Evolutionary conservation across 2,888 invertebrate genomes (phyloP).

Genomic region (Caenorhabditis imperialis): DNA sequence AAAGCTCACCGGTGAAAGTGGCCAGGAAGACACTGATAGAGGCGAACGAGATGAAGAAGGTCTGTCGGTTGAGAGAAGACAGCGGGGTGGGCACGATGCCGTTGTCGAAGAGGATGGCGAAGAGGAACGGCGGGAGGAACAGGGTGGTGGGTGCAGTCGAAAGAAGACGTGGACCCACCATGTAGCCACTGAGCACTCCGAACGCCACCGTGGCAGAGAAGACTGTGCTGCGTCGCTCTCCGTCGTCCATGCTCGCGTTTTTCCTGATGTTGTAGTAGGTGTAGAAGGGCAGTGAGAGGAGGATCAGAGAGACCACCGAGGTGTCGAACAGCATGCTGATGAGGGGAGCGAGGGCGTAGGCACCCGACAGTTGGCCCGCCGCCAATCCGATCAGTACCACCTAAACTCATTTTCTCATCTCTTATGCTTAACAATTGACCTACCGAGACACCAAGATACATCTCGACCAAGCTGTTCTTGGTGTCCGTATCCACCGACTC

Average conservation of each 20-base stretch:
- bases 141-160: conserved; percentile 59
- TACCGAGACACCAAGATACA: conserved; percentile 66
- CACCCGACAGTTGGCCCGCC: conserved; percentile 64
- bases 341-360: conserved; percentile 54
- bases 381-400: conserved; percentile 63
- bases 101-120: conserved; percentile 61
- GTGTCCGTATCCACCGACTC: conserved; percentile 58
- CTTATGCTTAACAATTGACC: conserved; percentile 5
- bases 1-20: conserved; percentile 33
- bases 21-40: conserved; percentile 34
- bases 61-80: conserved; percentile 30
- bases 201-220: conserved; percentile 52
- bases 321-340: conserved; percentile 59
- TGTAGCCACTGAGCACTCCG: conserved; percentile 62
- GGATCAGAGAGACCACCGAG: conserved; percentile 49
- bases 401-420: conserved; percentile 7
- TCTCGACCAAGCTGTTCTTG: conserved; percentile 66
- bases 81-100: conserved; percentile 32
- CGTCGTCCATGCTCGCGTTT: conserved; percentile 63
- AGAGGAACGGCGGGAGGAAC: conserved; percentile 60
- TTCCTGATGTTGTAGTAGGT: conserved; percentile 58
- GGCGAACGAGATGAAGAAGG: conserved; percentile 46
- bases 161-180: conserved; percentile 54
- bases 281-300: conserved; percentile 61
- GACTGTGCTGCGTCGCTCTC: conserved; percentile 64